Evolutionary conservation across 2,888 invertebrate genomes (phyloP).

Genomic region (Eristalis pertinax): DNA sequence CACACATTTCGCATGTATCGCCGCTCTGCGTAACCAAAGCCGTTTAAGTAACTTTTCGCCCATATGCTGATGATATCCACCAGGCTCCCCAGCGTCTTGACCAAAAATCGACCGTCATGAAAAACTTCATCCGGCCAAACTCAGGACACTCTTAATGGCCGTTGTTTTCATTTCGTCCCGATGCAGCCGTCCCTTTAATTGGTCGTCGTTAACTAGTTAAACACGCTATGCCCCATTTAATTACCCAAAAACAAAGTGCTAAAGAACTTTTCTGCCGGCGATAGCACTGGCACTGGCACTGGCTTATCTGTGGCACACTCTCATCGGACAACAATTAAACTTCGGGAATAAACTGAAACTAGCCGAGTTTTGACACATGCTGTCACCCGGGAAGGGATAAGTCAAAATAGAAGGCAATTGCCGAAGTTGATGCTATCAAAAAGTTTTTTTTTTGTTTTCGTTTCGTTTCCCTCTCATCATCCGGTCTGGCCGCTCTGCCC

Average conservation of each 20-base stretch:
- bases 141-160: neutral
- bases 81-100: neutral
- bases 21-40: neutral
- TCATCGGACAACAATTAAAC: constrained; percentile 37
- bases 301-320: neutral
- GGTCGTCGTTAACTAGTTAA: constrained; percentile 32
- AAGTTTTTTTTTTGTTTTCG: constrained; percentile 3
- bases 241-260: constrained; percentile 36
- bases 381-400: constrained; percentile 23
- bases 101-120: neutral
- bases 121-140: neutral
- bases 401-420: constrained; percentile 7
- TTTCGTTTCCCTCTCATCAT: neutral
- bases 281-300: constrained; percentile 3
- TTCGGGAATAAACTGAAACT: constrained; percentile 22
- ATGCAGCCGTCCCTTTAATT: constrained; percentile 7
- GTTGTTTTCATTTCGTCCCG: neutral
- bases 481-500: neutral
- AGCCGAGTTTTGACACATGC: constrained; percentile 38
- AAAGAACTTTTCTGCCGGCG: constrained; percentile 10
- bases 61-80: neutral
- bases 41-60: neutral
- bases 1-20: neutral
- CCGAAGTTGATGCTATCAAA: constrained; percentile 15
- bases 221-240: constrained; percentile 35